Conservation (phyloP, 2,888 invertebrate genomes). For the Archips xylosteana region DNA sequence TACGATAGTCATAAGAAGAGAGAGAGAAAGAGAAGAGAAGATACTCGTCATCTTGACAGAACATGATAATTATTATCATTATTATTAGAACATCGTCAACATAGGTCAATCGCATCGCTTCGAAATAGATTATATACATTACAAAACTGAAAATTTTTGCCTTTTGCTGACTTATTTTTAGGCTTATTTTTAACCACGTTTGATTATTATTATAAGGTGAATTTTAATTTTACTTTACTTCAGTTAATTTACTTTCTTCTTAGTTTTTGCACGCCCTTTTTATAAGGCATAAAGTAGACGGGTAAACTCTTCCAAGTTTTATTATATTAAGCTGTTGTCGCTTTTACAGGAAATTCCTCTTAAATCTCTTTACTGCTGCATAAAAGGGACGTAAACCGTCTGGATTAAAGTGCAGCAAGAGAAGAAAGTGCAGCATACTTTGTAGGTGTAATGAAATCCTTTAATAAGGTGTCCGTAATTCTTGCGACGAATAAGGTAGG, state of each 20-base stretch:
- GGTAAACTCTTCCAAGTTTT: conserved; percentile 11
- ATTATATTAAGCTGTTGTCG: conserved; percentile 16
- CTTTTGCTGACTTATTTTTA: no score
- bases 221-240: no score
- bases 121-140: no score
- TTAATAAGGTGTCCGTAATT: neutral
- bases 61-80: no score
- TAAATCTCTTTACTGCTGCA: conserved; percentile 24
- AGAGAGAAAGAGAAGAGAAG: no score
- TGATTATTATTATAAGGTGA: no score
- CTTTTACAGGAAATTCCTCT: conserved; percentile 11
- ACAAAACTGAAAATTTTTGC: no score
- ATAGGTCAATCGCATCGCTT: no score
- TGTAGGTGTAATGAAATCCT: neutral
- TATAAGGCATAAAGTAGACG: neutral
- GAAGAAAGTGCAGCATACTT: conserved; percentile 5
- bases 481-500: neutral
- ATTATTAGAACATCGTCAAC: no score
- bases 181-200: no score
- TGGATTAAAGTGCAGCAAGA: conserved; percentile 26
- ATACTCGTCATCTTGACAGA: no score
- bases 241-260: neutral
- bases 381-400: conserved; percentile 21
- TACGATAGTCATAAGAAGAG: no score
- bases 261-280: neutral